phyloP scores from a whole-genome alignment of 2,113 vertebrate species.

The Galbula dea region DNA sequence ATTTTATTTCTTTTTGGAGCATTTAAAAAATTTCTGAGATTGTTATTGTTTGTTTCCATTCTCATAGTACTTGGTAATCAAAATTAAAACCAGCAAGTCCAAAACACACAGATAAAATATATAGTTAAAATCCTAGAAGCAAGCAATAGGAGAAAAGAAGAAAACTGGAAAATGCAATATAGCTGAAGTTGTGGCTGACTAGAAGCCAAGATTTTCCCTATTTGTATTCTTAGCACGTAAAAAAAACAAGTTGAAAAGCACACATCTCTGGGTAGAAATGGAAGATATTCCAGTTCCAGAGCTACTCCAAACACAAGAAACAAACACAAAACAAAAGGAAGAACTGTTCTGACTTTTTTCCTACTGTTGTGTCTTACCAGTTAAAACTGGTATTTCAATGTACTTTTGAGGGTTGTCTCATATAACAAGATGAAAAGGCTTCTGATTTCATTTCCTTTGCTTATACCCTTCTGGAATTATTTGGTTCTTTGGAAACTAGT shows the following conservation, averaged over 20 bases:
- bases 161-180: neutral
- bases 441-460: neutral
- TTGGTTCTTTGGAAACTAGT: neutral
- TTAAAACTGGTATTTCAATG: neutral
- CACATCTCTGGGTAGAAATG: neutral
- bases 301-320: neutral
- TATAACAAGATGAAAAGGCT: neutral
- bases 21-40: neutral
- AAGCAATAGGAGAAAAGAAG: neutral
- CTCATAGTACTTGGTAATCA: neutral
- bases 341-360: neutral
- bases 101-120: neutral
- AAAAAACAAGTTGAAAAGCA: neutral
- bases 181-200: neutral
- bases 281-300: neutral
- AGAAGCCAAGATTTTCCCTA: neutral
- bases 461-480: neutral
- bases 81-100: neutral
- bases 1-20: neutral
- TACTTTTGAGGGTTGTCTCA: neutral
- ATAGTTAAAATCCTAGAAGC: neutral
- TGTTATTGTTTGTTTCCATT: neutral
- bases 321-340: neutral
- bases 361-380: neutral
- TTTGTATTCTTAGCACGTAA: neutral